Base-by-base conservation (phyloP, 2,888 invertebrate species). In the Schizaphis graminum region DNA sequence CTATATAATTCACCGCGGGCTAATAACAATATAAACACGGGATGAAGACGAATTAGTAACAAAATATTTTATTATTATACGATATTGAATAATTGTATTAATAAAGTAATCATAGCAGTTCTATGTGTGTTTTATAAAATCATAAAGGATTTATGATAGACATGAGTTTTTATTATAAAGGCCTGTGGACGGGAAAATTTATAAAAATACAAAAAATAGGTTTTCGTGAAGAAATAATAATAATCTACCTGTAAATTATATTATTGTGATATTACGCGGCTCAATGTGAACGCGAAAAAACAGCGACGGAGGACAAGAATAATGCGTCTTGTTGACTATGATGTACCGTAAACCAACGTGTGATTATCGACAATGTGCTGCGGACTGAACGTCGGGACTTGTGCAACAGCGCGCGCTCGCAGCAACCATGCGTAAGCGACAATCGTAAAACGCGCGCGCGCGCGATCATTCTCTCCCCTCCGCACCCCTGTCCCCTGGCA, bases 321-420 rank as follows among this genome's bases (percentile, higher is more conserved):
- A 47, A 28, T 86, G 86, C 47, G 26, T 13, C 28, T 47, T 26
- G 86, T 44, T 47, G 13, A 77, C 35, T 67, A n/a, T 67, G 35
- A 88, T 53, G 53, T 88, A 53, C 35, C 26, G 57, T 44, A 41
- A 3, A 91, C 49, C 24, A 47, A 47, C 88, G 77, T 77, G 77
- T 44, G 77, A 93, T 91, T 94, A 94, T 94, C 86, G 94, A 94
- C 94, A 94, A 94, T 91, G 91, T 87, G 91, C 94, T 67, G 56
- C 89, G 49, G 47, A 91, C 86, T 94, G 90, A 94, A 53, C 87
- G 56, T 91, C n/a, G 85, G 56, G 90, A 90, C 94, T 67, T 91
- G 94, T 90, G 94, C 93, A 89, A 93, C 84, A 84, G 89, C 77
- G 57, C 77, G 57, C 49, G 77, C 47, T 57, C 24, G 61, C 89